A percentile compares a stretch with the other conserved stretches of the same genome.
Evolutionary conservation across 2,113 vertebrate genomes (phyloP).

Genomic region (Megalops atlanticus): DNA sequence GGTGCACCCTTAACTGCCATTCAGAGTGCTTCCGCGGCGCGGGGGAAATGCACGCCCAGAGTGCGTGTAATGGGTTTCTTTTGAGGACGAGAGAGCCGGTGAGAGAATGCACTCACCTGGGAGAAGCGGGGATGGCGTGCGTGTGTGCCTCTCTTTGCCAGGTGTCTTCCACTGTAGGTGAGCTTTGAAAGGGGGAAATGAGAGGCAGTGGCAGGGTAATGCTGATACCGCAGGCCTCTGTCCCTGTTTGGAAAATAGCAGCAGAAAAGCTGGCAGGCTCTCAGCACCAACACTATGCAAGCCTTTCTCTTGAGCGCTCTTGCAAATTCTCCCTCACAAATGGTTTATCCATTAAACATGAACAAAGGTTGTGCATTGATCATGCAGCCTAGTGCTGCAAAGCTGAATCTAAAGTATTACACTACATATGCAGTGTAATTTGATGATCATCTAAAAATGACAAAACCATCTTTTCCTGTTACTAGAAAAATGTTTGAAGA

Average conservation of each 20-base stretch:
- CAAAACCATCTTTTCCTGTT: neutral
- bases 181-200: slow-evolving; percentile 65
- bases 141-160: slow-evolving; percentile 67
- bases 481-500: neutral
- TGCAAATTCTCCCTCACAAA: slow-evolving; percentile 52
- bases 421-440: neutral
- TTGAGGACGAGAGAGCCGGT: neutral
- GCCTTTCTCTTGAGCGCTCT: slow-evolving; percentile 63
- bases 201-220: slow-evolving; percentile 61
- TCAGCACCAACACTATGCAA: slow-evolving; percentile 58
- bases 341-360: slow-evolving; percentile 33
- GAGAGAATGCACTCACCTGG: neutral
- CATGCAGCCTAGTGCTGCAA: neutral
- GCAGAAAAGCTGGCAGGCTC: slow-evolving; percentile 67
- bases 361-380: neutral
- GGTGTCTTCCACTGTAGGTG: slow-evolving; percentile 57
- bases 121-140: slow-evolving; percentile 55
- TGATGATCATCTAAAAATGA: neutral
- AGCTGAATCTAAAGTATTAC: neutral
- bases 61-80: slow-evolving; percentile 14
- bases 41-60: neutral
- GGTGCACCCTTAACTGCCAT: neutral
- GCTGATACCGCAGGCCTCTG: slow-evolving; percentile 62
- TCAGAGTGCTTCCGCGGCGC: neutral
- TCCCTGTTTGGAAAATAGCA: slow-evolving; percentile 64